These are phyloP conservation scores for Rapana venosa DNA, from an alignment of 2,888 invertebrate species.

Conservation along the genomic window DNA sequence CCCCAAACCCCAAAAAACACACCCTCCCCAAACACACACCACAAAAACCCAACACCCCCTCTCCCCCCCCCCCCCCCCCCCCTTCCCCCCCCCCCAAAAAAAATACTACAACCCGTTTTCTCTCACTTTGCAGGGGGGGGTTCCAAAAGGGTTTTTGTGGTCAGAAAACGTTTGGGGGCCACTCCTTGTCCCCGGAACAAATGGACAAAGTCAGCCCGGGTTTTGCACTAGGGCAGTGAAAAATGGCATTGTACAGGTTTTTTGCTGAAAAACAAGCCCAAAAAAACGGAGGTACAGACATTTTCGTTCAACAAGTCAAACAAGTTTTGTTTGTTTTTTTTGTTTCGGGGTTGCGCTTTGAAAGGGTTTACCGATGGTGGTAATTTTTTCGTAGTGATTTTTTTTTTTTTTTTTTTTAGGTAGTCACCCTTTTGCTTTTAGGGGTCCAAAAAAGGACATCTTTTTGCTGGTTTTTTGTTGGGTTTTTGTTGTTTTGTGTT, in stretches of 20 bases:
- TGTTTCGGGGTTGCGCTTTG: no score
- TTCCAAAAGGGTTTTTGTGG: slow-evolving; percentile 69
- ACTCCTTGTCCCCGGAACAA: slow-evolving; percentile 77
- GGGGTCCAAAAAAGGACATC: no score
- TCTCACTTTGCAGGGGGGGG: slow-evolving; percentile 60
- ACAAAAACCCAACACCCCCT: not conserved
- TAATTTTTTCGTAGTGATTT: no score
- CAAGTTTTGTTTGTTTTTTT: no score
- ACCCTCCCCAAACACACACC: slow-evolving; percentile 23
- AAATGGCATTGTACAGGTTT: slow-evolving; percentile 73
- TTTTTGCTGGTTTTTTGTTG: no score
- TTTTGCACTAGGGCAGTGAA: slow-evolving; percentile 75
- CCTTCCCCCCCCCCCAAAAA: no score
- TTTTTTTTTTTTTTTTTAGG: no score
- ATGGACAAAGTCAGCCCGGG: slow-evolving; percentile 75
- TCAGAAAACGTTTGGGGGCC: slow-evolving; percentile 73
- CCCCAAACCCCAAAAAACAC: no score
- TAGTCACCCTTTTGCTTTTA: no score
- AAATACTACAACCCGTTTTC: not conserved
- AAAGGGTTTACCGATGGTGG: no score
- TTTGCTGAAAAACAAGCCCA: slow-evolving; percentile 53
- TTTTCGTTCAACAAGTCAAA: not conserved
- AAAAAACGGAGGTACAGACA: not conserved
- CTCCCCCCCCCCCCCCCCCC: no score
- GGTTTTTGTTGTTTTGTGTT: no score